Conservation (phyloP, 2,888 invertebrate species). For the Dryobotodes eremita region DNA sequence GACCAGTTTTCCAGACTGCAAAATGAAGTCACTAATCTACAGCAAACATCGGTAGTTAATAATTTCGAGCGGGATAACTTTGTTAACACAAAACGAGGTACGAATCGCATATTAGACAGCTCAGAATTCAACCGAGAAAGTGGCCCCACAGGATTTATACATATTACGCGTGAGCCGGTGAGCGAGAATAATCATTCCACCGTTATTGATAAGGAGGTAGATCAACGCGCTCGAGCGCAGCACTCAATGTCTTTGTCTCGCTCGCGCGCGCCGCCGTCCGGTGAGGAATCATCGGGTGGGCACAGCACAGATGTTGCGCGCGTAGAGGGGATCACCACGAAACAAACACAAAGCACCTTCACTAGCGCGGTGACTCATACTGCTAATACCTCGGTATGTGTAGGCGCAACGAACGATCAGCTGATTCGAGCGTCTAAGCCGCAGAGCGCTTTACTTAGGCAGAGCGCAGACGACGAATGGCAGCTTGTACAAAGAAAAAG, state of each 20-base stretch:
- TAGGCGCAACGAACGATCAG: neutral
- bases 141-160: neutral
- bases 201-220: neutral
- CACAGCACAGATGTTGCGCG: neutral
- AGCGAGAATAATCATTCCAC: neutral
- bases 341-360: neutral
- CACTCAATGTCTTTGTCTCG: neutral
- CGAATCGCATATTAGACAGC: neutral
- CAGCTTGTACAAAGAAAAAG: no score
- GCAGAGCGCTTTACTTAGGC: neutral
- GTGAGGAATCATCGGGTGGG: neutral
- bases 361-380: slow-evolving; percentile 6
- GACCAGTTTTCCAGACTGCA: neutral
- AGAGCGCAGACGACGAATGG: neutral
- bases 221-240: neutral
- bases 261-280: neutral
- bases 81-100: slow-evolving; percentile 2
- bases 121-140: neutral
- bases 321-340: neutral
- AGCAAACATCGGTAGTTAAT: slow-evolving; percentile 6
- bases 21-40: neutral
- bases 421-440: neutral
- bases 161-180: neutral
- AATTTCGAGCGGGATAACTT: neutral
- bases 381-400: neutral